Base-by-base conservation (phyloP, 2,797 vertebrate species). In the Craterocephalus amniculus region DNA sequence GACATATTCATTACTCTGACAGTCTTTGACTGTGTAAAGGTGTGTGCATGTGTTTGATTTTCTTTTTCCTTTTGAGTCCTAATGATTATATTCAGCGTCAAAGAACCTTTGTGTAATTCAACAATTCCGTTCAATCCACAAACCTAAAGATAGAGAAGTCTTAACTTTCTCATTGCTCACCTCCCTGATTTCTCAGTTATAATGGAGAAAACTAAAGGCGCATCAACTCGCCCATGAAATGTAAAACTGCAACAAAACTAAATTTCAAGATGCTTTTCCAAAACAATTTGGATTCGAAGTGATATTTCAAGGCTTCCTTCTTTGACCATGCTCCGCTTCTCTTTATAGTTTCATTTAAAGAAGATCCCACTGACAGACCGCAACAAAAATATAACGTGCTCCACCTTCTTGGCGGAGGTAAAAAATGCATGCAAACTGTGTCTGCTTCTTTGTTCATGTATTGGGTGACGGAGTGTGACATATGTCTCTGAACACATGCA, bases 391-490 rank as follows among this genome's bases (percentile, higher is more conserved):
- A 43, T 2, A 45, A 43, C 7, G 14, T 2, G 26, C 26, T 20
- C 38, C 24, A 11, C 38, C 58, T 40, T 24, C 22, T 60, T 22
- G 22, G 36, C 22, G 40, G 5, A 54, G 7, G 24, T 56, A 59
- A 58, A 35, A 38, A 31, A 34, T 12, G 14, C 29, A 32, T 22
- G 31, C 51, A 27, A 55, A 2, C 24, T 36, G 16, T 49, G 10
- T 76, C 35, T 55, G 38, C 55, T 6, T 62, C 45, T 62, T 36
- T 67, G 20, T 71, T 67, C 14, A 24, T 60, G 48, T 48, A 34
- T 16, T 63, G 43, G 45, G 11, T 69, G 59, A 78, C 68, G 64
- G 58, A 24, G 49, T 79, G 65, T 43, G 45, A 61, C 34, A 16
- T 55, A 59, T 51, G 63, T 67, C 45, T 57, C 40, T 63, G 38